phyloP scores from a whole-genome alignment of 2,888 invertebrate genomes.

The Ceraclea dissimilis region DNA sequence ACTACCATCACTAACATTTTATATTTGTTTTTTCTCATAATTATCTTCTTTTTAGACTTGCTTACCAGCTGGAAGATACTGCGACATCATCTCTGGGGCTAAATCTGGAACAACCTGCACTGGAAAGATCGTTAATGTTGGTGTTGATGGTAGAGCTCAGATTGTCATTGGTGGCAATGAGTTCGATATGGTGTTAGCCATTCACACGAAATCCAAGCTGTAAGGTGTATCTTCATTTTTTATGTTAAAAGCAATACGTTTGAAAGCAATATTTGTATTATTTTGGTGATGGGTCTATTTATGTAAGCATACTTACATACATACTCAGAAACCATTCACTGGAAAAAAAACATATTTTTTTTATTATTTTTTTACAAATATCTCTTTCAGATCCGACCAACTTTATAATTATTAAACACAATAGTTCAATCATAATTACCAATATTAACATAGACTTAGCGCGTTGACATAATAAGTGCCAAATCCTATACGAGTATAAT shows the following conservation, averaged over 20 bases:
- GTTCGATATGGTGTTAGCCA: constrained; percentile 57
- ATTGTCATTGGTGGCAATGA: constrained; percentile 47
- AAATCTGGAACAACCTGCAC: constrained; percentile 48
- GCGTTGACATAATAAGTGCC: too few species aligned
- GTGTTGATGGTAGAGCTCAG: constrained; percentile 46
- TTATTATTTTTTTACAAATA: too few species aligned
- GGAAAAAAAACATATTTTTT: neutral
- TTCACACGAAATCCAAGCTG: constrained; percentile 49
- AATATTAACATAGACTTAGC: too few species aligned
- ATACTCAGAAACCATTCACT: neutral
- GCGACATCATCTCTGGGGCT: constrained; percentile 67
- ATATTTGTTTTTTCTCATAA: neutral
- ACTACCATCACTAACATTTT: too few species aligned
- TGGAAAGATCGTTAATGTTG: constrained; percentile 57
- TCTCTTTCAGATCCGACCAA: too few species aligned
- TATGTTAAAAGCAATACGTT: neutral
- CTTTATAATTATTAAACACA: too few species aligned
- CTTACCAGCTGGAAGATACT: constrained; percentile 65
- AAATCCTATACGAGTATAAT: too few species aligned
- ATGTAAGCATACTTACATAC: too few species aligned
- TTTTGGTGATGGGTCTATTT: too few species aligned
- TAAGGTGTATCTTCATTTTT: too few species aligned
- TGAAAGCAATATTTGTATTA: too few species aligned
- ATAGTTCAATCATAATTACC: too few species aligned
- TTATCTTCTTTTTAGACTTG: constrained; percentile 47